These are phyloP conservation scores for Promerops cafer DNA, from an alignment of 2,113 vertebrate species.

Conservation along the genomic window DNA sequence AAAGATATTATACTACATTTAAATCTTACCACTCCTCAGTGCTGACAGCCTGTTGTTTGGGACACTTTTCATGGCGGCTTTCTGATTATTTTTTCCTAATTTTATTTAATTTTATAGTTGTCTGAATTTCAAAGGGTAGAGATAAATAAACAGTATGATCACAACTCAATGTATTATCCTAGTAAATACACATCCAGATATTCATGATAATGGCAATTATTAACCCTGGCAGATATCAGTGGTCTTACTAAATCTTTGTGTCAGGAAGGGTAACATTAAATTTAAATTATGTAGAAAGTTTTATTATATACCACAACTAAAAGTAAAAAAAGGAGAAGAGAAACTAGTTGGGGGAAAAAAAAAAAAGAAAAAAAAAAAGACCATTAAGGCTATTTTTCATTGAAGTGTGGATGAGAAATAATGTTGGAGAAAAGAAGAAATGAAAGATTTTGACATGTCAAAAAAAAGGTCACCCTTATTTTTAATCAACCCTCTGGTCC, in stretches of 20 bases:
- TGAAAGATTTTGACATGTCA: slow-evolving; percentile 15
- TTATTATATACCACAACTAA: background rate
- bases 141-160: background rate
- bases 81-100: background rate
- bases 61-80: background rate
- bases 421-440: slow-evolving; percentile 15
- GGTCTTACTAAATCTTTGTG: background rate
- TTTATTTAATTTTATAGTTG: background rate
- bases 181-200: background rate
- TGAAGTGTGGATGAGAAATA: background rate
- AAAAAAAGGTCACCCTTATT: slow-evolving; percentile 26
- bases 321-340: background rate
- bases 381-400: slow-evolving; percentile 9
- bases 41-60: background rate
- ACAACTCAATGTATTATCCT: background rate
- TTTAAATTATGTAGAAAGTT: slow-evolving; percentile 22
- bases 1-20: background rate
- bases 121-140: background rate
- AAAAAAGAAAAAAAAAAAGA: background rate
- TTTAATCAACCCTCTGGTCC: background rate
- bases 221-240: background rate
- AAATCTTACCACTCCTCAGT: background rate
- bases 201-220: background rate
- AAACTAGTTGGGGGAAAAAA: background rate
- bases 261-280: slow-evolving; percentile 8